Evolutionary conservation across 2,797 vertebrate species (phyloP), one percentile per base, ranked within the genome.

Genomic region (Smutsia temminckii): DNA sequence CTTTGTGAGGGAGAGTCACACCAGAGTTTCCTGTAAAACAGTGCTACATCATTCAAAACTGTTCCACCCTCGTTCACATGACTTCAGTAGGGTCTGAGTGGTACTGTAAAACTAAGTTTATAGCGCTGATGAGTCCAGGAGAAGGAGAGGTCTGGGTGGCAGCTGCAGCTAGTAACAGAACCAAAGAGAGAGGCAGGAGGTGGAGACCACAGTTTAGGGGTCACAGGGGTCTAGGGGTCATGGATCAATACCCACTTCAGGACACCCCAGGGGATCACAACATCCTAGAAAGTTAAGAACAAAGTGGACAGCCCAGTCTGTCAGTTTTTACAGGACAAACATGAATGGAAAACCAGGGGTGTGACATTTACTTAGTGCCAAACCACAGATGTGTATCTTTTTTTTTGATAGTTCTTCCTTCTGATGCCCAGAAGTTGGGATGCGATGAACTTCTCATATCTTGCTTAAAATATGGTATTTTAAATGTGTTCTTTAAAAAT

Each of bases 391-490:
- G 3, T 8, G 2, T 59, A 6, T 53, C 55, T 46, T 96, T 89
- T 40, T 49, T 68, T 92, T 91, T 40, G 32, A 61, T 72, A 83
- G 59, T 78, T 81, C 37, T 84, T 74, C 77, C 72, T 89, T 94
- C 80, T 81, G 83, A 86, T 89, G 66, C 27, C n/a, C 46, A 7
- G 53, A 63, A 79, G 37, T 10, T 53, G 25, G 64, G 57, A 53
- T 80, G 21, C 59, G 57, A 74, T 55, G 61, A 90, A 64, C 2
- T 63, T 85, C 59, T 94, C 51, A 69, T 72, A 78, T 40, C 71
- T 96, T 72, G 66, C 14, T 83, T 96, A 94, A 87, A 96, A 68
- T 37, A 40, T 9, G n/a, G n/a, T 25, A 40, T 81, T 96, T 93
- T 25, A 57, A 46, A 61, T 57, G 34, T 2, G 53, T 32, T 49